Base-by-base conservation (phyloP, 2,113 vertebrate species). In the Psilopsiagon aymara region DNA sequence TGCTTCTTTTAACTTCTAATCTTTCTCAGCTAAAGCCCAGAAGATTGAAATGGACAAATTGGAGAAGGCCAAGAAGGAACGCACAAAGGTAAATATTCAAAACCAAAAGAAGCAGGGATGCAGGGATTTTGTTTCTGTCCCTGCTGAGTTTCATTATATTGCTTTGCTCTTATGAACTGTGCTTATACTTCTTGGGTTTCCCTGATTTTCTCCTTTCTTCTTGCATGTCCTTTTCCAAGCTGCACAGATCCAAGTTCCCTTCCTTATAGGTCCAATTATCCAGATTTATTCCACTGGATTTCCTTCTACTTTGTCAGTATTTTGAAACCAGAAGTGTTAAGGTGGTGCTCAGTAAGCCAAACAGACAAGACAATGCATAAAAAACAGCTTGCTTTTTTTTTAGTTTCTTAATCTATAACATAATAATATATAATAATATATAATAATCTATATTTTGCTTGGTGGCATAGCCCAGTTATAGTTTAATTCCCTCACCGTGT, bases 21-120 rank as follows among this genome's bases (percentile, higher is more conserved):
- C 63, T 94, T 83, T 78, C 91, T 18, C 95, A 99, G 99, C 99
- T 53, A 99, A 99, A 98, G 99, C 99, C 62, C 99, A 99, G 97
- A 99, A 99, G 95, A 98, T 99, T 14, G 99, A 99, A 97, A 99
- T 99, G 99, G 99, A 99, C 97, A 99, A 99, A 91, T 31, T 99
- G 92, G 99, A 99, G 97, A 99, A 99, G 92, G 99, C 99, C 95
- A 99, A 99, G 96, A 99, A 99, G 93, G 99, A 99, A 47, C 97
- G 99, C 74, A 99, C 99, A 27, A 99, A 99, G 98, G 99, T 99
- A 96, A 97, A 87, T 71, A 9, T 43, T 68, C 66, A 43, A 49
- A 78, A 17, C 60, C 39, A 19, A 18, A 15, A 88, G 68, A 71
- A 47, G 16, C 23, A 13, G 41, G 92, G 12, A 6, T 55, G 18